Evolutionary conservation across 2,888 invertebrate genomes (phyloP).

Genomic region (Aleiodes leptofemur): DNA sequence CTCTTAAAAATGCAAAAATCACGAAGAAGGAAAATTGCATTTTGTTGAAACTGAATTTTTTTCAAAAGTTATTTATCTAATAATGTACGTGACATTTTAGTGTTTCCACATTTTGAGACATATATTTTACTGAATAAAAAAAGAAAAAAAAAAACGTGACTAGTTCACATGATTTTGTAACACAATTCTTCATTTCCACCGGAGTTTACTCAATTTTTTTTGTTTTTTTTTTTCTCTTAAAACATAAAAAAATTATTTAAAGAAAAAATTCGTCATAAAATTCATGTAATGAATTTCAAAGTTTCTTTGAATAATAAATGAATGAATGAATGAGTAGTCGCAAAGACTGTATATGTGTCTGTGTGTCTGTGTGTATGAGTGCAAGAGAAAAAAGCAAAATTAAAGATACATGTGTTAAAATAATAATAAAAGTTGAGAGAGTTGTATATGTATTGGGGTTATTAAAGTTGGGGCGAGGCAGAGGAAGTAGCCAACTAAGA

Average conservation of each 20-base stretch:
- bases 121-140: conserved; percentile 1
- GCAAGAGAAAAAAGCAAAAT: neutral
- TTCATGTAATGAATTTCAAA: no score
- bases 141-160: neutral
- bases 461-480: neutral
- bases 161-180: neutral
- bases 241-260: conserved; percentile 10
- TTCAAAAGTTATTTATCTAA: conserved; percentile 28
- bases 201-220: neutral
- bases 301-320: no score
- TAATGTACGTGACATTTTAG: conserved; percentile 37
- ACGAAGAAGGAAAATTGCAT: conserved; percentile 10
- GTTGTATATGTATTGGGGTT: no score
- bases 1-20: neutral
- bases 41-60: conserved; percentile 2
- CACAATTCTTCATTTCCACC: neutral
- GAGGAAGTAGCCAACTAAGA: conserved; percentile 70
- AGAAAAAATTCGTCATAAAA: no score
- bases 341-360: no score
- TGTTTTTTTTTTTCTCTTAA: no score
- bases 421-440: no score
- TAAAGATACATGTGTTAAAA: neutral
- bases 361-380: no score
- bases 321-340: no score
- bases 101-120: neutral